Percentiles rank a stretch among this genome's conserved stretches.
Evolutionary conservation across 2,888 invertebrate genomes (phyloP).

Genomic region (Caenorhabditis sinica): DNA sequence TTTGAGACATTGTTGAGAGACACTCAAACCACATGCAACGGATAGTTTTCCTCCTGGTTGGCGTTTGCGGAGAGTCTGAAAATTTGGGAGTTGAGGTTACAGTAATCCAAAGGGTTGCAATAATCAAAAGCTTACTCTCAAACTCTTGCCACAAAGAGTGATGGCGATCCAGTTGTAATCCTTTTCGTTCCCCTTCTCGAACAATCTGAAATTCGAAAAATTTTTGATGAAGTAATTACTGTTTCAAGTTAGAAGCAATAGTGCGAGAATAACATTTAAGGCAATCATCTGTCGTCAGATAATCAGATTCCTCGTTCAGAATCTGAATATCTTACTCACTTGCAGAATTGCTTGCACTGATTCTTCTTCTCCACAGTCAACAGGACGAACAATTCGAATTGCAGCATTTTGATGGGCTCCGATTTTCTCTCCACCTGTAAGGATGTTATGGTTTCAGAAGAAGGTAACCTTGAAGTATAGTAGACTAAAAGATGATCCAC

Average conservation of each 20-base stretch:
- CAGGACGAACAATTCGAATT: conserved; percentile 70
- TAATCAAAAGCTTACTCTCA: conserved; percentile 47
- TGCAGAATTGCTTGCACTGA: conserved; percentile 70
- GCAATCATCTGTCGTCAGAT: no score
- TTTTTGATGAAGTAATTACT: no score
- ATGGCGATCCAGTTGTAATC: conserved; percentile 72
- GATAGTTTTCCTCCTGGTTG: conserved; percentile 67
- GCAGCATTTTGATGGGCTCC: conserved; percentile 66
- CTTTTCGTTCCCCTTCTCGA: conserved; percentile 66
- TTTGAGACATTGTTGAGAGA: conserved; percentile 71
- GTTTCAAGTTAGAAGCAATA: no score
- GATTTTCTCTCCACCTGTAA: conserved; percentile 67
- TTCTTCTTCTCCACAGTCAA: conserved; percentile 64
- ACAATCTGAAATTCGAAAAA: conserved; percentile 45
- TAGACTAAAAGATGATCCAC: no score
- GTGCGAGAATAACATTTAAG: not conserved
- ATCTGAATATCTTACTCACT: no score
- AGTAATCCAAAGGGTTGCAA: not conserved
- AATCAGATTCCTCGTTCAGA: no score
- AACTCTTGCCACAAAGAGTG: conserved; percentile 71
- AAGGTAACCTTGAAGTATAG: no score
- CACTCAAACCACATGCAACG: conserved; percentile 69
- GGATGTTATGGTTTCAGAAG: no score
- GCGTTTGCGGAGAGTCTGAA: conserved; percentile 63
- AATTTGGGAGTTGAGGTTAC: not conserved